Evolutionary conservation across 1,140 invertebrate species (phyloP).

Genomic region (Tenebrio molitor): DNA sequence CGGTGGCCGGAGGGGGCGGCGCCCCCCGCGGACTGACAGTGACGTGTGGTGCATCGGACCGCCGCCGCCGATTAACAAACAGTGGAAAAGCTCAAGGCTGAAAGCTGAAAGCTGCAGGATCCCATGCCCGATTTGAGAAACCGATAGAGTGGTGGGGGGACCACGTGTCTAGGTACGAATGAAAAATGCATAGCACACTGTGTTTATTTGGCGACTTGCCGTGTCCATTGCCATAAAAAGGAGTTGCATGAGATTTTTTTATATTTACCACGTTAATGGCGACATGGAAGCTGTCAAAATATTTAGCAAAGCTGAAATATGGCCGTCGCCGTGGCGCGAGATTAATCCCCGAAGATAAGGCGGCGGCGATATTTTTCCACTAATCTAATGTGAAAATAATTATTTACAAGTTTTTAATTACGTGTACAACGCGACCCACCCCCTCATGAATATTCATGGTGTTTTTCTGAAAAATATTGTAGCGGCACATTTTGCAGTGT

Average conservation of each 20-base stretch:
- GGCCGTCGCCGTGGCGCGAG: neutral
- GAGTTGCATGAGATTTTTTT: constrained; percentile 24
- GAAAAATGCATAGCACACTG: constrained; percentile 40
- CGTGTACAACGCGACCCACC: neutral
- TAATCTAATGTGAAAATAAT: constrained; percentile 31
- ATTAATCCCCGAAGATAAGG: constrained; percentile 7
- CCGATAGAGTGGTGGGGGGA: constrained; percentile 51
- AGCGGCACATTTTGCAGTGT: neutral
- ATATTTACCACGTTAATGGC: constrained; percentile 16
- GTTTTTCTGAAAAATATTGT: neutral
- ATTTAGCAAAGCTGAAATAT: constrained; percentile 30
- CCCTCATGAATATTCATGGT: constrained; percentile 14
- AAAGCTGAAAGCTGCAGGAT: constrained; percentile 22
- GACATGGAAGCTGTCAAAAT: constrained; percentile 18
- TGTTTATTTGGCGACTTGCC: constrained; percentile 16
- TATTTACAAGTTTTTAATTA: constrained; percentile 38
- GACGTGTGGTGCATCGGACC: constrained; percentile 1
- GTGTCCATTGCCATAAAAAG: neutral
- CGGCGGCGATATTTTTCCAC: constrained; percentile 8
- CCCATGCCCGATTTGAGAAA: constrained; percentile 30
- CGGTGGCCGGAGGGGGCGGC: too few relatives aligned
- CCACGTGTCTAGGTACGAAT: constrained; percentile 52
- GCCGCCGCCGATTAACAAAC: neutral
- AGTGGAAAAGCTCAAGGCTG: constrained; percentile 23
- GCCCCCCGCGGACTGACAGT: neutral